phyloP scores from a whole-genome alignment of 1,140 invertebrate species.

The Contarinia nasturtii region DNA sequence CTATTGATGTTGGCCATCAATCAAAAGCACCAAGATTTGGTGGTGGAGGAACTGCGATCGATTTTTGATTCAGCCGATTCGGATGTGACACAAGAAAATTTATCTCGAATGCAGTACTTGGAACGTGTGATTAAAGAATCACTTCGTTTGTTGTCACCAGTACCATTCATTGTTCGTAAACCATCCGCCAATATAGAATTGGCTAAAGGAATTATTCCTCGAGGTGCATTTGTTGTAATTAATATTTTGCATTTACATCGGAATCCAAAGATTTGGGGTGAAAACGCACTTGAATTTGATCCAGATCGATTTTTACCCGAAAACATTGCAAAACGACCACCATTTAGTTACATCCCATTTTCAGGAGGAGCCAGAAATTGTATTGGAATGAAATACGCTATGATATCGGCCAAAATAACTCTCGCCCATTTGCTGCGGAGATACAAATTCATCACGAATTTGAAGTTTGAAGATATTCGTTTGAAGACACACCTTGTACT shows the following conservation, averaged over 20 bases:
- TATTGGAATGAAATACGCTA: conserved; percentile 19
- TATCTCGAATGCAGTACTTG: conserved; percentile 18
- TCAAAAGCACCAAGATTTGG: neutral
- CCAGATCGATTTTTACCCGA: conserved; percentile 42
- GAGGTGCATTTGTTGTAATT: neutral
- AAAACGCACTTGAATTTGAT: conserved; percentile 38
- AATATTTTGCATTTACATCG: conserved; percentile 19
- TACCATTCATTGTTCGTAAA: conserved; percentile 15
- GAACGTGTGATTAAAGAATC: conserved; percentile 24
- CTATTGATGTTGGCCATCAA: no score
- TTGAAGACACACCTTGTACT: no score
- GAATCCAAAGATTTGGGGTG: conserved; percentile 25
- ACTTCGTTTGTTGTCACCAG: conserved; percentile 19
- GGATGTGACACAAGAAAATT: neutral
- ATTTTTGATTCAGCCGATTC: neutral
- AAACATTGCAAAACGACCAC: conserved; percentile 22
- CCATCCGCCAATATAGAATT: neutral
- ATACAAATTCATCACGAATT: no score
- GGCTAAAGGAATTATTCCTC: conserved; percentile 1
- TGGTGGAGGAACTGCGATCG: neutral
- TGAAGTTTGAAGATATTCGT: no score
- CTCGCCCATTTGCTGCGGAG: conserved; percentile 4
- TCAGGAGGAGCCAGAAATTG: conserved; percentile 35
- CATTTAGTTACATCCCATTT: conserved; percentile 34
- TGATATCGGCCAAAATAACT: neutral